Percentiles rank a stretch among this genome's conserved stretches.
Conservation (phyloP, 1,140 invertebrate genomes). For the Leguminivora glycinivorella region DNA sequence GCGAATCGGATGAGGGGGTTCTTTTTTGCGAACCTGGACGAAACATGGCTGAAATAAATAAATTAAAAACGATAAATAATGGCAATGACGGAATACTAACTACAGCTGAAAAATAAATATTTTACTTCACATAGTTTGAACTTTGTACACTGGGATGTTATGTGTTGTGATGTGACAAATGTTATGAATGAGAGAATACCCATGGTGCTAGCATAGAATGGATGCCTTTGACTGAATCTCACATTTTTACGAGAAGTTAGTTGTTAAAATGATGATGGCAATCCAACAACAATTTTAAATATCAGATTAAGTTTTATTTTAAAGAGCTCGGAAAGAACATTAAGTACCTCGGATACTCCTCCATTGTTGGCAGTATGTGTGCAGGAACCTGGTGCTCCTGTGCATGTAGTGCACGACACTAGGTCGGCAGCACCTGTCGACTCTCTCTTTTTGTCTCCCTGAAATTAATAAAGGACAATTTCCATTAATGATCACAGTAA, state of each 20-base stretch:
- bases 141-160: too few species aligned
- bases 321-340: not conserved
- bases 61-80: constrained; percentile 69
- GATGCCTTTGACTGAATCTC: too few species aligned
- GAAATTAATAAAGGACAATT: constrained; percentile 30
- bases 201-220: too few species aligned
- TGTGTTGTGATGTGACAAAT: too few species aligned
- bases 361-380: constrained; percentile 92
- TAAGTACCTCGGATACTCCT: constrained; percentile 87
- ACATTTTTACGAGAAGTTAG: too few species aligned
- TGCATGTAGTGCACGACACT: constrained; percentile 88
- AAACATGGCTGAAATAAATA: constrained; percentile 82
- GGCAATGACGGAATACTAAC: constrained; percentile 43
- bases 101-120: constrained; percentile 38
- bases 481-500: too few species aligned
- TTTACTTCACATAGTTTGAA: too few species aligned
- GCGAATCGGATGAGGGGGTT: constrained; percentile 93
- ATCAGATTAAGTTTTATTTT: not conserved
- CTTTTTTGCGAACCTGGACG: constrained; percentile 91
- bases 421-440: constrained; percentile 86
- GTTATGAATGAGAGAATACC: too few species aligned
- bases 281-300: too few species aligned
- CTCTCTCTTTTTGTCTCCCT: constrained; percentile 91
- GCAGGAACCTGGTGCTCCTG: constrained; percentile 86
- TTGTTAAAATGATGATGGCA: too few species aligned